phyloP scores from a whole-genome alignment of 2,113 vertebrate species.

The Blennius ocellaris region DNA sequence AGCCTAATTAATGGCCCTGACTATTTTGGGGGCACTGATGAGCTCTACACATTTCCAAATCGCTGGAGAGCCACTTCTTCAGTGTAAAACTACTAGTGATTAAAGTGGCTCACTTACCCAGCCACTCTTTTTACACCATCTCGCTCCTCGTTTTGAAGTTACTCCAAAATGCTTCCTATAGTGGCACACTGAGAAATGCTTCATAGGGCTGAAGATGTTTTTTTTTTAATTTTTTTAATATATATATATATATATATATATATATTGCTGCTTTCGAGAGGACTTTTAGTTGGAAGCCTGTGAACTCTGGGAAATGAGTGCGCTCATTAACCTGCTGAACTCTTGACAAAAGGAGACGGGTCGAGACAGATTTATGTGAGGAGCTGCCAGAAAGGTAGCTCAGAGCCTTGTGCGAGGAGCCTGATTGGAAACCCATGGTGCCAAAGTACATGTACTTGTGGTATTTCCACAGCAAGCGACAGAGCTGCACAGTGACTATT shows the following conservation, averaged over 20 bases:
- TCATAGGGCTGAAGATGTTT: constrained; percentile 6
- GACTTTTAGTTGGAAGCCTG: constrained; percentile 27
- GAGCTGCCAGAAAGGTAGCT: constrained; percentile 54
- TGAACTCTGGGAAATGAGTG: constrained; percentile 47
- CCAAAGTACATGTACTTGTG: constrained; percentile 52
- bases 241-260: too few relatives aligned
- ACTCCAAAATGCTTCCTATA: constrained; percentile 12
- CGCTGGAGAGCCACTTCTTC: constrained; percentile 73
- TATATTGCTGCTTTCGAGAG: constrained; percentile 27
- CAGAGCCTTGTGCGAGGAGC: constrained; percentile 63
- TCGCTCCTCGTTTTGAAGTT: constrained; percentile 1
- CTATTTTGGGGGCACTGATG: constrained; percentile 76
- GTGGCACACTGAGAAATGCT: not conserved
- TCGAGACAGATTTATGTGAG: constrained; percentile 68
- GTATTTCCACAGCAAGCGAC: constrained; percentile 41
- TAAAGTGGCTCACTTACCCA: constrained; percentile 65
- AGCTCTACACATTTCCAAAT: constrained; percentile 76
- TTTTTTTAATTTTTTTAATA: constrained; percentile 13
- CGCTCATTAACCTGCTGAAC: constrained; percentile 71
- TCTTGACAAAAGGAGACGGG: constrained; percentile 70
- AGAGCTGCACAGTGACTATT: constrained; percentile 26
- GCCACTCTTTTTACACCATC: not conserved
- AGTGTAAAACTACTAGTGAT: constrained; percentile 70
- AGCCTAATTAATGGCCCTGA: constrained; percentile 82
- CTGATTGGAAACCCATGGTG: constrained; percentile 61